Evolutionary conservation across 2,888 invertebrate species (phyloP).

Genomic region (Glaucopsyche alexis): DNA sequence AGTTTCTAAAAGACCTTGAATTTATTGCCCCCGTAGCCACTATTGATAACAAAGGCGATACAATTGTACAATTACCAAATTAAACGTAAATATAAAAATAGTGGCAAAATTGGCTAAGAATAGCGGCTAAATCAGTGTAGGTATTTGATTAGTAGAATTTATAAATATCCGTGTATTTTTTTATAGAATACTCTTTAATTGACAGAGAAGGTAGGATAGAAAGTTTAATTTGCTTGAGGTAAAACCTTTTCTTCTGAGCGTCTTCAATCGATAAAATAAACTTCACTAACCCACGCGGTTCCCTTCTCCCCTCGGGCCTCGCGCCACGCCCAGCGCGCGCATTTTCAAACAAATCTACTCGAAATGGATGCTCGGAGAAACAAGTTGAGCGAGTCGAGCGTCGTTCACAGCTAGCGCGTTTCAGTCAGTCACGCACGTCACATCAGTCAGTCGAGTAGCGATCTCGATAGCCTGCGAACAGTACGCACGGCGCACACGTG

Average conservation of each 20-base stretch:
- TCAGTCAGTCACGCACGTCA: conserved; percentile 63
- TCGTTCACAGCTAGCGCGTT: conserved; percentile 40
- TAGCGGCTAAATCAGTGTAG: no score
- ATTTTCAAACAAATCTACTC: conserved; percentile 69
- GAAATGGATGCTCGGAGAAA: conserved; percentile 64
- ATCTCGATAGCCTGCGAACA: conserved; percentile 64
- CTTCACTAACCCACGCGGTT: conserved; percentile 36
- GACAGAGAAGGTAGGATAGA: neutral
- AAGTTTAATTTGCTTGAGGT: conserved; percentile 11
- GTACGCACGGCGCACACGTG: conserved; percentile 68
- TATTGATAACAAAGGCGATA: neutral
- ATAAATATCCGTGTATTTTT: no score
- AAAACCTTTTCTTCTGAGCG: conserved; percentile 17
- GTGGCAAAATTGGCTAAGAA: no score
- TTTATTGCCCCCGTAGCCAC: neutral
- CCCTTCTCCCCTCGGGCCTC: conserved; percentile 61
- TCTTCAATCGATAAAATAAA: conserved; percentile 36
- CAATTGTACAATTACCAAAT: neutral
- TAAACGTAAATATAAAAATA: neutral
- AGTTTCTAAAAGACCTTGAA: neutral
- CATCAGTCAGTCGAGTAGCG: conserved; percentile 62
- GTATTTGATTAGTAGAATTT: no score
- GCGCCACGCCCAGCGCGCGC: conserved; percentile 73
- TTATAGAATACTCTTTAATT: neutral
- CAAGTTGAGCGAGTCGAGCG: conserved; percentile 52